Evolutionary conservation across 2,113 vertebrate genomes (phyloP), one percentile per base, ranked within the genome.

Genomic region (Manacus vitellinus): DNA sequence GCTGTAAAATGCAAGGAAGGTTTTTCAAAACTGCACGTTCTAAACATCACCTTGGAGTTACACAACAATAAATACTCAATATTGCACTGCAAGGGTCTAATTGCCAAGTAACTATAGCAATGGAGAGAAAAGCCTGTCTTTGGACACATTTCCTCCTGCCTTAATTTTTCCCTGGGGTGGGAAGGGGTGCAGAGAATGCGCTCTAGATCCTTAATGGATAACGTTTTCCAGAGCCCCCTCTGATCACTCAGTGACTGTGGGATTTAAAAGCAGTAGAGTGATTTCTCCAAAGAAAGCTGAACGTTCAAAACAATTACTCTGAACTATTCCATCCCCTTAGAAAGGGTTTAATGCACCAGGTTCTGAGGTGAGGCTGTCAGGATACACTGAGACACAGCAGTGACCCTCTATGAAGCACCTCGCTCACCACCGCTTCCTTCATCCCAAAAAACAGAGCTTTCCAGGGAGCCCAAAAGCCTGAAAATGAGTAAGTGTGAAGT

Each of bases 181-280:
- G 76, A 96, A 81, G 73, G 91, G 93, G 91, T 89, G 62, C 76
- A 92, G 89, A 75, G 89, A 96, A 92, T 82, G 95, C 78, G 89
- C 95, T 97, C 95, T 94, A 92, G 92, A 93, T 95, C 93, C 66
- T 93, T 91, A 85, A 88, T 37, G 85, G 91, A 89, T 94, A 94
- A 95, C 14, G 0, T 94, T 97, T 97, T 94, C 93, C 95, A 97
- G 95, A 96, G 80, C 74, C 39, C 91, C 89, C 94, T 98, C 73
- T 61, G 95, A 96, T 97, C 94, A 75, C 61, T 88, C 87, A n/a
- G 84, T 87, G 46, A 44, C 86, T 76, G 52, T 56, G 20, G 82
- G 82, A 92, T 97, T 94, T 93, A 91, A 97, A 90, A 95, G 93
- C 47, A 91, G 65, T 76, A 89, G 70, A 63, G 62, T 5, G n/a